A percentile compares a stretch with the other conserved stretches of the same genome.
Conservation (phyloP, 2,113 vertebrate species). For the Vicugna pacos region DNA sequence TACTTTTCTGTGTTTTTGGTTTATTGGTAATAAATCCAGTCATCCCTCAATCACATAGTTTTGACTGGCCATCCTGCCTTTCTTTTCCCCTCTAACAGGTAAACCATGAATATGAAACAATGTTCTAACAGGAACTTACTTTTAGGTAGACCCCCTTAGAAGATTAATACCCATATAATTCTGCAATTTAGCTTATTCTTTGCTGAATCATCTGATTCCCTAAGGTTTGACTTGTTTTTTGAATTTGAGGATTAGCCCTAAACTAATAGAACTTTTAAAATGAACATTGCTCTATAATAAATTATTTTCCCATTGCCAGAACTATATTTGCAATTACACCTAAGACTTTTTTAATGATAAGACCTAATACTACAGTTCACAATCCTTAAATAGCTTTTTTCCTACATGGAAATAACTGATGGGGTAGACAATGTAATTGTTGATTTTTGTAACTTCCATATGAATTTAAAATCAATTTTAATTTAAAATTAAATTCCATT, state of each 20-base stretch:
- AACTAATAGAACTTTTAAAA: not conserved
- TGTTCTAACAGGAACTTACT: not conserved
- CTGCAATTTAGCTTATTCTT: not conserved
- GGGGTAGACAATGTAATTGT: not conserved
- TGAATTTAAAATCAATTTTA: not conserved
- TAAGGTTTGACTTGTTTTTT: conserved; percentile 16
- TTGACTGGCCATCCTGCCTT: not conserved
- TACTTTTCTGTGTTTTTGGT: not conserved
- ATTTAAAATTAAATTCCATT: not conserved
- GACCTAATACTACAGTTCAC: not conserved
- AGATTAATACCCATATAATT: not conserved
- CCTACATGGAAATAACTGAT: not conserved
- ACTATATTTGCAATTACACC: not conserved
- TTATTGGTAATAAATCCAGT: not conserved
- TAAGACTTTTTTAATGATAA: conserved; percentile 39
- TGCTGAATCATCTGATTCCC: not conserved
- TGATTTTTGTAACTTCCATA: not conserved
- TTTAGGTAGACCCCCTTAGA: not conserved
- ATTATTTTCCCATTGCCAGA: conserved; percentile 30
- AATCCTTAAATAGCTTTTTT: conserved; percentile 16
- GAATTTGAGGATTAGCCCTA: not conserved
- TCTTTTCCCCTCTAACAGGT: not conserved
- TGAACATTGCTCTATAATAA: not conserved
- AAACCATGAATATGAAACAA: not conserved
- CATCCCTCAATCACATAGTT: not conserved